Percentiles rank a stretch among this genome's conserved stretches.
phyloP scores from a whole-genome alignment of 2,888 invertebrate species.

The Serripes groenlandicus region DNA sequence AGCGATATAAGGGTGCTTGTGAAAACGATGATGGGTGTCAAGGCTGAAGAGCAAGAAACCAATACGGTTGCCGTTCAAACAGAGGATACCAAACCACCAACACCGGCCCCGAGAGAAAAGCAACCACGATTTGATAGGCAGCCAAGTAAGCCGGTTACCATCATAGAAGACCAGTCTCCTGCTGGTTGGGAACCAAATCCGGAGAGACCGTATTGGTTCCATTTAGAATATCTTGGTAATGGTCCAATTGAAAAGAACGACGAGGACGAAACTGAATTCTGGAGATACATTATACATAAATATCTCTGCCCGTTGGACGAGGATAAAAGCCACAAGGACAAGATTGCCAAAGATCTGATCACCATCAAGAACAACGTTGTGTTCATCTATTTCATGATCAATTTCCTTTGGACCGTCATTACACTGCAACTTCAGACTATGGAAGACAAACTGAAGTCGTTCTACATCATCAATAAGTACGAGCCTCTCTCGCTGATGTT shows the following conservation, averaged over 20 bases:
- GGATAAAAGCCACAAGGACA: slow-evolving; percentile 90
- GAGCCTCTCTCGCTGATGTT: slow-evolving; percentile 81
- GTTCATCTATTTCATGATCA: slow-evolving; percentile 92
- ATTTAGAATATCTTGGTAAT: slow-evolving; percentile 94
- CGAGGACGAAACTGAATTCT: slow-evolving; percentile 95
- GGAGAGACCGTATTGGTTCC: slow-evolving; percentile 96
- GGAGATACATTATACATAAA: slow-evolving; percentile 97
- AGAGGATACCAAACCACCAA: slow-evolving; percentile 53
- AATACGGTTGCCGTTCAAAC: slow-evolving; percentile 58
- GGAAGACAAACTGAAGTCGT: slow-evolving; percentile 90
- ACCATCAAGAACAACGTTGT: slow-evolving; percentile 81
- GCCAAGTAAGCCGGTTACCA: slow-evolving; percentile 54
- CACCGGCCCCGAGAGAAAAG: slow-evolving; percentile 46
- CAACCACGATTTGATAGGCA: slow-evolving; percentile 50
- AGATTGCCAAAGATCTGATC: slow-evolving; percentile 77
- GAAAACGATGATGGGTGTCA: slow-evolving; percentile 75
- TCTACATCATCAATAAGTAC: slow-evolving; percentile 80
- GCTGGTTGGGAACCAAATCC: slow-evolving; percentile 90
- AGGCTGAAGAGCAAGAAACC: slow-evolving; percentile 58
- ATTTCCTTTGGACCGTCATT: slow-evolving; percentile 99
- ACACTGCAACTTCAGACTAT: slow-evolving; percentile 98
- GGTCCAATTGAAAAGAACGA: slow-evolving; percentile 95
- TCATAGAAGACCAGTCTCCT: slow-evolving; percentile 66
- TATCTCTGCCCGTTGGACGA: slow-evolving; percentile 98
- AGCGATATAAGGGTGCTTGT: slow-evolving; percentile 77